These are phyloP conservation scores for Scelioninae gen. 2 DNA, from an alignment of 2,888 invertebrate species.

Conservation along the genomic window DNA sequence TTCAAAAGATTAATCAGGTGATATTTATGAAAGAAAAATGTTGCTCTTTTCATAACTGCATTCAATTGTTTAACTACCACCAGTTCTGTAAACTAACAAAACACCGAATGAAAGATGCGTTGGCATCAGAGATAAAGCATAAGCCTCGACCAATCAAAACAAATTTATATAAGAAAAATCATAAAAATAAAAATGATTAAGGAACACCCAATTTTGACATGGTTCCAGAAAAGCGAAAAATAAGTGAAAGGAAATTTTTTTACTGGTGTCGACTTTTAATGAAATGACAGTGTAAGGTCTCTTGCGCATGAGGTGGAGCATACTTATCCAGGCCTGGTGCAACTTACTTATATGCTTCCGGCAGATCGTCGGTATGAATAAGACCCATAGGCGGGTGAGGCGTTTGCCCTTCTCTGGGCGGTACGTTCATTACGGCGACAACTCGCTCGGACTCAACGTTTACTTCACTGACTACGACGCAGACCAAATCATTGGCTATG, in stretches of 20 bases:
- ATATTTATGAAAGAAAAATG: no score
- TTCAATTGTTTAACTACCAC: constrained; percentile 6
- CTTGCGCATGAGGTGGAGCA: constrained; percentile 40
- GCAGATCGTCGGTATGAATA: constrained; percentile 88
- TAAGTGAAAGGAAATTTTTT: constrained; percentile 20
- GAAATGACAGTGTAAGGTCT: constrained; percentile 28
- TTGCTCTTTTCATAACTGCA: constrained; percentile 17
- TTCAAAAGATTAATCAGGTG: no score
- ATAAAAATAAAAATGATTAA: no score
- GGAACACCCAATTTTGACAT: no score
- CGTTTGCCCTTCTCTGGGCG: constrained; percentile 83
- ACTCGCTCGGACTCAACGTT: constrained; percentile 91
- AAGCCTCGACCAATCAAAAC: no score
- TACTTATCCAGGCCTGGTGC: constrained; percentile 57
- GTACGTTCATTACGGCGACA: constrained; percentile 90
- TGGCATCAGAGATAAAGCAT: constrained; percentile 1
- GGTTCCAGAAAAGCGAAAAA: constrained; percentile 15
- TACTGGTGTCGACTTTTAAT: constrained; percentile 23
- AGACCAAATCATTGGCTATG: constrained; percentile 89
- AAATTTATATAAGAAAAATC: no score
- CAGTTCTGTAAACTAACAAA: constrained; percentile 24
- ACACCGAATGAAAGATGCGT: constrained; percentile 12
- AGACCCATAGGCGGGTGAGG: constrained; percentile 87
- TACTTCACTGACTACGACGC: constrained; percentile 92
- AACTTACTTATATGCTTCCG: constrained; percentile 89